These are phyloP conservation scores for Spermophilus dauricus DNA, from an alignment of 2,113 vertebrate species.

Conservation along the genomic window DNA sequence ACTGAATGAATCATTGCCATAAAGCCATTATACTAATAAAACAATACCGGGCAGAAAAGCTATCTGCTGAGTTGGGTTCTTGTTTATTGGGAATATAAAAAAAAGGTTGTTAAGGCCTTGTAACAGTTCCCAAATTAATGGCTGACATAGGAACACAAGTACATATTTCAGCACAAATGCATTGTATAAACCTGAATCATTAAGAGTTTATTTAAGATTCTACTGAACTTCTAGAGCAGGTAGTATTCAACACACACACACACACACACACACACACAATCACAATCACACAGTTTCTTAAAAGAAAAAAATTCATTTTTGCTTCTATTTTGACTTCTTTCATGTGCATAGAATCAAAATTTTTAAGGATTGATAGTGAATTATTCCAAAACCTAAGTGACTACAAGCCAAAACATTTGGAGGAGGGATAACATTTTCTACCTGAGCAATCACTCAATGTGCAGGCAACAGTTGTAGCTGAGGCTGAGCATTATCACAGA, in stretches of 20 bases:
- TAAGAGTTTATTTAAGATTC: constrained; percentile 69
- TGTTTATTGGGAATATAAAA: constrained; percentile 72
- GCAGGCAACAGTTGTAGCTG: not conserved
- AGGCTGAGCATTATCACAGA: not conserved
- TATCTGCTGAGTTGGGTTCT: constrained; percentile 69
- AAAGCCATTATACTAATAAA: constrained; percentile 76
- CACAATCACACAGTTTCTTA: not conserved
- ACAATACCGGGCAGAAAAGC: constrained; percentile 64
- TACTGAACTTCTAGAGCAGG: constrained; percentile 39
- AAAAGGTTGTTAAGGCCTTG: constrained; percentile 39
- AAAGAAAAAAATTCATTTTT: constrained; percentile 4
- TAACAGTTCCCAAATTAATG: constrained; percentile 67
- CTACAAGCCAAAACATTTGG: not conserved
- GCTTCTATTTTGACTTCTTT: not conserved
- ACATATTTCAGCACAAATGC: constrained; percentile 57
- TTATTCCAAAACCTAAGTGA: constrained; percentile 10
- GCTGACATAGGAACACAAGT: constrained; percentile 33
- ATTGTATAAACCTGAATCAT: constrained; percentile 39
- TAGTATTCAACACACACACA: not conserved
- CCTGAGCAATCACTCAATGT: not conserved
- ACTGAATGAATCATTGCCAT: constrained; percentile 71
- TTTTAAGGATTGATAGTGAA: not conserved
- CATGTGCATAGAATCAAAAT: not conserved
- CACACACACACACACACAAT: too few relatives aligned
- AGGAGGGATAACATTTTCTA: not conserved